A percentile compares a stretch with the other conserved stretches of the same genome.
Conservation (phyloP, 2,888 invertebrate species). For the Neocrepidodera transversa region DNA sequence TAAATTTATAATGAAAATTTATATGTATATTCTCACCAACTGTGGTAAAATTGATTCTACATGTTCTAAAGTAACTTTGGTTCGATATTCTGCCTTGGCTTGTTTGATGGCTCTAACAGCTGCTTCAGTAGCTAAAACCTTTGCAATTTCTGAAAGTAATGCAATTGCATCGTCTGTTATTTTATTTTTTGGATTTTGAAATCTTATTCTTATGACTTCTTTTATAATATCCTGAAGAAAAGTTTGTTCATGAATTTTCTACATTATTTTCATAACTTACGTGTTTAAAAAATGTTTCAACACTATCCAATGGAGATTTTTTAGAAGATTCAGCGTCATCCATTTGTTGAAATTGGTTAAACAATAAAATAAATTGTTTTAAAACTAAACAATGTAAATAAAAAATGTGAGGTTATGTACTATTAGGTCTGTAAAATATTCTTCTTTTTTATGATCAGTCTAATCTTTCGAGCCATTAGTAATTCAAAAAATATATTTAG, state of each 20-base stretch:
- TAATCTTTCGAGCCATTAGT: no score
- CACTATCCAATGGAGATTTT: slow-evolving; percentile 1
- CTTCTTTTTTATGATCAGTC: no score
- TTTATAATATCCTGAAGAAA: slow-evolving; percentile 63
- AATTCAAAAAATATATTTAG: no score
- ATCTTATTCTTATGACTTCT: slow-evolving; percentile 63
- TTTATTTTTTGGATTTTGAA: slow-evolving; percentile 65
- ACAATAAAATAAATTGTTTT: no score
- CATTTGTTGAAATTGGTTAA: no score
- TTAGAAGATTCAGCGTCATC: neutral
- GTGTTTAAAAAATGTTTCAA: slow-evolving; percentile 25
- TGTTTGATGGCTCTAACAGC: slow-evolving; percentile 64
- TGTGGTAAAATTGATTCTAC: slow-evolving; percentile 66
- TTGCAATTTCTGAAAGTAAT: slow-evolving; percentile 64
- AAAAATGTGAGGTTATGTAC: no score
- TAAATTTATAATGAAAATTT: no score
- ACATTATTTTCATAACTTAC: slow-evolving; percentile 14
- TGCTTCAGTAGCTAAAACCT: slow-evolving; percentile 65
- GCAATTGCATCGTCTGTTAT: slow-evolving; percentile 64
- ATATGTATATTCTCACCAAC: slow-evolving; percentile 57
- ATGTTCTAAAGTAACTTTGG: slow-evolving; percentile 63
- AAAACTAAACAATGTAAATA: no score
- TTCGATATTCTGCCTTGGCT: slow-evolving; percentile 61
- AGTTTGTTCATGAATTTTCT: neutral
- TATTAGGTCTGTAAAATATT: no score